Evolutionary conservation across 1,140 invertebrate genomes (phyloP), one percentile per base, ranked within the genome.

Genomic region (Phymorhynchus buccinoides): DNA sequence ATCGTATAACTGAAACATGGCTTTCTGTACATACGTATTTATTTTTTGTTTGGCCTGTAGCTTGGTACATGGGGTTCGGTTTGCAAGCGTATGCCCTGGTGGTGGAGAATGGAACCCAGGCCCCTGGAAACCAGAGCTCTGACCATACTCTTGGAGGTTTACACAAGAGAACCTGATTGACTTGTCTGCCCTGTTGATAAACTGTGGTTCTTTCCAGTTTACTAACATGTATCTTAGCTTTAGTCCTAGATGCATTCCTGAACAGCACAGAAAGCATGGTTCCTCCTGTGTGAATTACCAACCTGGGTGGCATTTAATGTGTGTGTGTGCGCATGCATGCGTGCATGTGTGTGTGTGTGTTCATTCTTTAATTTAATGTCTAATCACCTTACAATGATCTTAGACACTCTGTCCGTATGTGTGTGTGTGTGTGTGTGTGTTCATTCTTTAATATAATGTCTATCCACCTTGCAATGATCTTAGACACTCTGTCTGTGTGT

Each of bases 111-210:
- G 71, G 16, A 0, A 75, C 86, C 62, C 27, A 80, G 22, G 32
- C 62, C 32, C 68, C 80, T 27, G 84, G 86, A 73, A 77, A 41
- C 84, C n/a, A 82, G 80, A 48, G 22, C 18, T 9, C 62, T 37
- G 83, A 86, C 27, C 83, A 73, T 9, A 86, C 87, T 42, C 79
- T 62, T 78, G 87, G 87, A 83, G 86, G 83, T 85, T n/a, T n/a
- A 75, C 85, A 86, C 68, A 71, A n/a, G n/a, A 16, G n/a, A 27
- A 27, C 56, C 4, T 62, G 48, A 52, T 52, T 18, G 48, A 52
- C n/a, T 52, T 52, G 56, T 62, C 56, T 62, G 4, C 12, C 4
- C 56, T 62, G 56, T 62, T 52, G 48, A 16, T 62, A 62, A 62
- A 16, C 22, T 62, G 56, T 62, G 56, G 56, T 27, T 22, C 56